phyloP scores from a whole-genome alignment of 2,888 invertebrate genomes.

The Mechanitis mazaeus region DNA sequence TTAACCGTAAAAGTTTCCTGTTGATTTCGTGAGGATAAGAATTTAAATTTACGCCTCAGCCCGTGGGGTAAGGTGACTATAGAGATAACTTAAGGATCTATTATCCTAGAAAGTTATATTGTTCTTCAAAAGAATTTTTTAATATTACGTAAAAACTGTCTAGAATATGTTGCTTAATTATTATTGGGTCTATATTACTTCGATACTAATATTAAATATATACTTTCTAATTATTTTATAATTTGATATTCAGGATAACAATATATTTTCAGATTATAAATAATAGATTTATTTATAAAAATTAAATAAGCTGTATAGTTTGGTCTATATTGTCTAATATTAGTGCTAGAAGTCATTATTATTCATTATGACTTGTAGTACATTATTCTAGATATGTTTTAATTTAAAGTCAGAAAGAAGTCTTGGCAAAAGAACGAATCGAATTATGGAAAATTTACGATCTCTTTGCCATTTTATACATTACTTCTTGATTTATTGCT shows the following conservation, averaged over 20 bases:
- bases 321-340: neutral
- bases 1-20: slow-evolving; percentile 31
- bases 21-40: slow-evolving; percentile 30
- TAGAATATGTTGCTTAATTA: no score
- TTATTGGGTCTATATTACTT: no score
- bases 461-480: slow-evolving; percentile 22
- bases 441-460: slow-evolving; percentile 25
- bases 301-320: neutral
- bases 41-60: slow-evolving; percentile 23
- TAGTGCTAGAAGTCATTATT: neutral
- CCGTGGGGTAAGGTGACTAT: slow-evolving; percentile 15
- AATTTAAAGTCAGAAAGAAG: slow-evolving; percentile 28
- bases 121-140: neutral
- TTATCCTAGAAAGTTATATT: neutral
- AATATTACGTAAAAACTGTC: neutral
- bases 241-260: no score
- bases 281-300: no score
- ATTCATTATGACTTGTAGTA: slow-evolving; percentile 18
- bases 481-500: slow-evolving; percentile 23
- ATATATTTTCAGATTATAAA: no score
- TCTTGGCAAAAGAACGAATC: slow-evolving; percentile 28
- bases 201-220: no score
- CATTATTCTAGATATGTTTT: slow-evolving; percentile 27
- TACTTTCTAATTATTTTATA: no score
- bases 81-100: slow-evolving; percentile 16